A percentile compares a stretch with the other conserved stretches of the same genome.
Conservation (phyloP, 2,113 vertebrate species). For the Lagopus leucura region DNA sequence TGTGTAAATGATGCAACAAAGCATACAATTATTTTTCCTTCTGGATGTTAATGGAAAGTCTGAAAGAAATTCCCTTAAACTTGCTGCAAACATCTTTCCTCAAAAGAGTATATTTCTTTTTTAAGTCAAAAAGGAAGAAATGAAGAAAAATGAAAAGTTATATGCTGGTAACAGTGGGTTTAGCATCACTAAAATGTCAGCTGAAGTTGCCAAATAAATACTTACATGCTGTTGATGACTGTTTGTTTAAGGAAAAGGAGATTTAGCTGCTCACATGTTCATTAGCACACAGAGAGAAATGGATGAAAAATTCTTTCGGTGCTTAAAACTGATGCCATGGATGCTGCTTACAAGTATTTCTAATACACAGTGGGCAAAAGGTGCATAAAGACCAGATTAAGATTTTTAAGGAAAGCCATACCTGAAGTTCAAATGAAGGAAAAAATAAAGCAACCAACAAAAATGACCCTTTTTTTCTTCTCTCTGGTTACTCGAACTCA, state of each 20-base stretch:
- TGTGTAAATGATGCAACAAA: conserved; percentile 66
- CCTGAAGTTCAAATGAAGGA: conserved; percentile 79
- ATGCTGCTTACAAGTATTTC: conserved; percentile 58
- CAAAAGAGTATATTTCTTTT: conserved; percentile 38
- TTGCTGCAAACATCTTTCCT: conserved; percentile 45
- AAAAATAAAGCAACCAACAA: conserved; percentile 73
- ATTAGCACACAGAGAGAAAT: conserved; percentile 62
- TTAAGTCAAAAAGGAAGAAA: neutral
- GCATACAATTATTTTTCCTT: conserved; percentile 65
- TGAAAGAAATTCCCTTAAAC: conserved; percentile 63
- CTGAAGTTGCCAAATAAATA: conserved; percentile 77
- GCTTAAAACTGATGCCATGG: conserved; percentile 66
- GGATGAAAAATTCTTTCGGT: conserved; percentile 63
- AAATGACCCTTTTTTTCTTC: neutral
- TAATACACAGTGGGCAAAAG: conserved; percentile 48
- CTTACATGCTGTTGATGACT: conserved; percentile 63
- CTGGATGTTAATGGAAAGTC: conserved; percentile 42
- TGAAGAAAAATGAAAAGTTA: neutral
- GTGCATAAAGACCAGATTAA: conserved; percentile 72
- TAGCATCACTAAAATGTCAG: conserved; percentile 74
- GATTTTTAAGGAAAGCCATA: conserved; percentile 84
- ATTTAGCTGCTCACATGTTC: conserved; percentile 69
- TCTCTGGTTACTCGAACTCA: conserved; percentile 32
- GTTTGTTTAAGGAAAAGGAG: conserved; percentile 62
- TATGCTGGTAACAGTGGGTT: conserved; percentile 70